Base-by-base conservation (phyloP, 2,888 invertebrate genomes). In the Rhynchonema sp. region DNA sequence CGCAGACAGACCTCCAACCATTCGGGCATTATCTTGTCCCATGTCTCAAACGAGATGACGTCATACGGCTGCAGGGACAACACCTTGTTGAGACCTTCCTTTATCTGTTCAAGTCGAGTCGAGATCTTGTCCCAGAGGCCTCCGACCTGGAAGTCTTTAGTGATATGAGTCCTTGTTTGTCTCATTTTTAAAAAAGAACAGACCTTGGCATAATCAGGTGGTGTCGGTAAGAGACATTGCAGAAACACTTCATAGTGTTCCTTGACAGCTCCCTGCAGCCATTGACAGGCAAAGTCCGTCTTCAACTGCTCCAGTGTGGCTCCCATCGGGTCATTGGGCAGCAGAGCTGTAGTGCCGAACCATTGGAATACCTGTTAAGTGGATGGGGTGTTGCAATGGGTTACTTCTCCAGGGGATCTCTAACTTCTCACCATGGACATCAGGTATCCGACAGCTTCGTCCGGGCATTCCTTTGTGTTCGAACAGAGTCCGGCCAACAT, bases 11-110 rank as follows among this genome's bases (percentile, higher is more conserved):
- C n/a, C 75, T 94, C 92, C 84, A 98, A 85, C 98, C 98, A 98
- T 68, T 88, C 86, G 0, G 98, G 96, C 89, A 98, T 98, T 27
- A 98, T 89, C 73, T 85, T 85, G 73, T 92, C 88, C 98, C 98
- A 98, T 60, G 79, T 77, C 54, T 68, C 65, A 30, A 87, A 84
- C 0, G 89, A 88, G 65, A 99, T 87, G 29, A 98, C 86, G 68
- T 96, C 94, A 74, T 98, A 98, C 0, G 98, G 96, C 38, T 96
- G 90, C 63, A 98, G 77, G 72, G 94, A 94, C 73, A 94, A 88
- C 56, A 98, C 78, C 55, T 65, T 62, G 46, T 62, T 63, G 23
- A 65, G 80, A 1, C 94, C 96, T 73, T 98, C 92, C 74, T 88
- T 89, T 26, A 96, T 81, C 72, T 94, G 91, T 46, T 86, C 85